A percentile compares a stretch with the other conserved stretches of the same genome.
phyloP scores from a whole-genome alignment of 2,888 invertebrate species.

The Stenolophus ochropezus region DNA sequence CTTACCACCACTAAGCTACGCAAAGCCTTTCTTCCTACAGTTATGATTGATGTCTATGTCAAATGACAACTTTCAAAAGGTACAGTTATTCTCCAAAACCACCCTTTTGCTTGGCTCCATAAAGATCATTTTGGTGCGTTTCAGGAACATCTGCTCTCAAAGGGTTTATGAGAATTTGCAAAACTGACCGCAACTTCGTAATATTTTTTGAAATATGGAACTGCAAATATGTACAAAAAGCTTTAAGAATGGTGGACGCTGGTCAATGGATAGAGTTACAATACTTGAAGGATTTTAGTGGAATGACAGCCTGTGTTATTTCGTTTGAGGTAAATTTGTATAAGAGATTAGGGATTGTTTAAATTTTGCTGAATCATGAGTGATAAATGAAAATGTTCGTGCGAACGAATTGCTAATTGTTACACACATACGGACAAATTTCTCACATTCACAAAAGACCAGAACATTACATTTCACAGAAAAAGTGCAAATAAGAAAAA shows the following conservation, averaged over 20 bases:
- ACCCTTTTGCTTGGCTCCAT: not conserved
- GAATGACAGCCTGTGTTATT: conserved; percentile 25
- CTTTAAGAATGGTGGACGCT: conserved; percentile 51
- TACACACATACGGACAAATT: not conserved
- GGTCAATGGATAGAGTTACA: conserved; percentile 55
- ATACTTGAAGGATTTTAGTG: conserved; percentile 44
- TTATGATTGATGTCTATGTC: conserved; percentile 56
- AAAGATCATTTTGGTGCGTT: not conserved
- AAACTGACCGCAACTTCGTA: conserved; percentile 57
- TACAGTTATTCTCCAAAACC: conserved; percentile 31
- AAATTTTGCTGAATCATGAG: conserved; percentile 29
- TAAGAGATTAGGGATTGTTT: conserved; percentile 33
- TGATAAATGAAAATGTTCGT: not conserved
- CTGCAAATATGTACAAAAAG: conserved; percentile 54
- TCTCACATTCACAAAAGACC: not conserved
- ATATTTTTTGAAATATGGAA: conserved; percentile 58
- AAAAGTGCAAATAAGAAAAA: too few relatives aligned
- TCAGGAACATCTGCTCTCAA: conserved; percentile 41
- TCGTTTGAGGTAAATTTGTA: conserved; percentile 40
- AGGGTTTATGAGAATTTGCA: conserved; percentile 60
- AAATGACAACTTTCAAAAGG: conserved; percentile 43
- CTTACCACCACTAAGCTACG: conserved; percentile 47
- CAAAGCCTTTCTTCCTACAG: conserved; percentile 35
- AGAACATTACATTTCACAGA: not conserved
- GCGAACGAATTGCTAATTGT: not conserved